These are phyloP conservation scores for Rhinoraja longicauda DNA, from an alignment of 2,797 vertebrate genomes.

Conservation along the genomic window DNA sequence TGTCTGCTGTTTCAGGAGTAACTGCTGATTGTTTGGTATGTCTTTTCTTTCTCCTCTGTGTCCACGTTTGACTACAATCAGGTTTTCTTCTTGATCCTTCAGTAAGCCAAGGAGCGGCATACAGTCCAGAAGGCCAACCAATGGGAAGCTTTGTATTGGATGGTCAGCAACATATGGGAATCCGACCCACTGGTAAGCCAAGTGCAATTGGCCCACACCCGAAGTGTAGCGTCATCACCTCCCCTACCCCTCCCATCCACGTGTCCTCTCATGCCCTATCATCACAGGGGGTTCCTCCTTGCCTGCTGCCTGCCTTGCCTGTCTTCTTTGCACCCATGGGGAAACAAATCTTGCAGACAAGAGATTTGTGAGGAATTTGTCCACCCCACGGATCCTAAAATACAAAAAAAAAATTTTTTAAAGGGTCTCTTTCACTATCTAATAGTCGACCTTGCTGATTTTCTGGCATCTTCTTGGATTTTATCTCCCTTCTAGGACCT, in stretches of 20 bases:
- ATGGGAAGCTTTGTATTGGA: slow-evolving; percentile 99
- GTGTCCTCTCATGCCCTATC: slow-evolving; percentile 41
- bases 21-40: slow-evolving; percentile 98
- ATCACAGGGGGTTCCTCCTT: slow-evolving; percentile 45
- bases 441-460: slow-evolving; percentile 61
- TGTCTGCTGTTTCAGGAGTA: slow-evolving; percentile 86
- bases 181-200: slow-evolving; percentile 90
- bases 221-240: slow-evolving; percentile 41
- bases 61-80: slow-evolving; percentile 99
- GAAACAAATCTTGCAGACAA: slow-evolving; percentile 42
- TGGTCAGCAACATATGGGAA: slow-evolving; percentile 99
- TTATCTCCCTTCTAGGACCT: slow-evolving; percentile 70
- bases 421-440: slow-evolving; percentile 52
- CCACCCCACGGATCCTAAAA: slow-evolving; percentile 41
- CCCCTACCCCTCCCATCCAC: slow-evolving; percentile 43
- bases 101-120: slow-evolving; percentile 99
- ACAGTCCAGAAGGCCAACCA: slow-evolving; percentile 99
- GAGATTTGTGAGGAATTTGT: slow-evolving; percentile 42
- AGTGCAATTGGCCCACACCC: slow-evolving; percentile 41
- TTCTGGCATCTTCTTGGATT: slow-evolving; percentile 65
- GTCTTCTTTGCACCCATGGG: slow-evolving; percentile 49
- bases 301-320: slow-evolving; percentile 57
- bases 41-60: slow-evolving; percentile 97
- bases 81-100: slow-evolving; percentile 99
- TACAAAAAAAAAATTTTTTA: slow-evolving; percentile 42